phyloP scores from a whole-genome alignment of 2,888 invertebrate species.

The Lepidonotus clava region DNA sequence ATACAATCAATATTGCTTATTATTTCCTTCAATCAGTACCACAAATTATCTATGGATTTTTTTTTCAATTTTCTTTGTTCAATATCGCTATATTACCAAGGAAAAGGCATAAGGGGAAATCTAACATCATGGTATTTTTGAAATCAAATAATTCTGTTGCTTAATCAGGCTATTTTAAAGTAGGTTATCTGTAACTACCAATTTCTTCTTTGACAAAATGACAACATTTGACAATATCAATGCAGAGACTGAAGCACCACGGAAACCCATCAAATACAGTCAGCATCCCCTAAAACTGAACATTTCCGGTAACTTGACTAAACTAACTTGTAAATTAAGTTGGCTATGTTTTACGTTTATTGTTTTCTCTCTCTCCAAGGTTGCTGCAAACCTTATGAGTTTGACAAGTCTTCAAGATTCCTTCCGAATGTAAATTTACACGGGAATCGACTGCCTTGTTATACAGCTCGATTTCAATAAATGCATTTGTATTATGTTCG shows the following conservation, averaged over 20 bases:
- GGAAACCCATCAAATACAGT: not conserved
- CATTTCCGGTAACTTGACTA: not conserved
- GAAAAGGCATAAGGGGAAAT: too few species aligned
- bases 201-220: too few species aligned
- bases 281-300: not conserved
- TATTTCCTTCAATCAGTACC: not conserved
- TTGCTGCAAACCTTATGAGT: too few species aligned
- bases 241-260: not conserved
- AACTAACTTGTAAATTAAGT: not conserved
- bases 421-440: not conserved
- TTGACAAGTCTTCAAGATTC: not conserved
- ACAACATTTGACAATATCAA: slow-evolving; percentile 9
- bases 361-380: too few species aligned
- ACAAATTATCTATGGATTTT: too few species aligned
- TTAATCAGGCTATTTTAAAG: too few species aligned
- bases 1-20: not conserved
- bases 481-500: not conserved
- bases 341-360: too few species aligned
- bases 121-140: not conserved
- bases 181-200: too few species aligned
- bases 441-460: not conserved
- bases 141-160: not conserved
- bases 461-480: not conserved
- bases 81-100: too few species aligned
- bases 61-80: too few species aligned